Percentiles rank a stretch among this genome's conserved stretches.
These are phyloP conservation scores for Prionace glauca DNA, from an alignment of 2,797 vertebrate species.

Conservation along the genomic window DNA sequence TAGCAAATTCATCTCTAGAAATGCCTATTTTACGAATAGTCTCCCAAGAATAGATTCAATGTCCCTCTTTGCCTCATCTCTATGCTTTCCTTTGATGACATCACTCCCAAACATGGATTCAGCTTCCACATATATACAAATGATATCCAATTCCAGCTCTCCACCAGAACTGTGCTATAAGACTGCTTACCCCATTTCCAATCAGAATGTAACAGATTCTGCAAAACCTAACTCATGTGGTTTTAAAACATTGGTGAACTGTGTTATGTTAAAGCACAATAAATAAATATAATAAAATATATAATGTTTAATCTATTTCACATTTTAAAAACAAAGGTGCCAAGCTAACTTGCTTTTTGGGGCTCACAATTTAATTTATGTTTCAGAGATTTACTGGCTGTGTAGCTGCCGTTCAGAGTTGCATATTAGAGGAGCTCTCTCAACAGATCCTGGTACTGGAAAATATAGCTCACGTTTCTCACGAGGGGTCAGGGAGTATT, in stretches of 20 bases:
- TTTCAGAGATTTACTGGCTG: slow-evolving; percentile 60
- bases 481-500: slow-evolving; percentile 46
- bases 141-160: background rate
- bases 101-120: background rate
- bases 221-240: background rate
- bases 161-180: background rate
- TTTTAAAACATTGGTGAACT: background rate
- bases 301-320: background rate
- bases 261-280: background rate
- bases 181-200: background rate
- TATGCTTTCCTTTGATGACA: background rate
- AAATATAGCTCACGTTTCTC: slow-evolving; percentile 53
- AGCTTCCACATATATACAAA: background rate
- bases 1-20: background rate
- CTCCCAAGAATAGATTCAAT: background rate
- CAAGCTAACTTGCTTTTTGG: background rate
- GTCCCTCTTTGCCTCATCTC: background rate
- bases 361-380: slow-evolving; percentile 25
- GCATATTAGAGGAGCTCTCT: slow-evolving; percentile 55
- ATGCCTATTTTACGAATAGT: background rate
- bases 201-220: background rate
- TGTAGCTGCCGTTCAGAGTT: slow-evolving; percentile 53
- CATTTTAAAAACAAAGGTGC: background rate
- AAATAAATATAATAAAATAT: background rate
- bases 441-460: slow-evolving; percentile 58